These are phyloP conservation scores for Zygaena filipendulae DNA, from an alignment of 2,888 invertebrate species.

Conservation along the genomic window DNA sequence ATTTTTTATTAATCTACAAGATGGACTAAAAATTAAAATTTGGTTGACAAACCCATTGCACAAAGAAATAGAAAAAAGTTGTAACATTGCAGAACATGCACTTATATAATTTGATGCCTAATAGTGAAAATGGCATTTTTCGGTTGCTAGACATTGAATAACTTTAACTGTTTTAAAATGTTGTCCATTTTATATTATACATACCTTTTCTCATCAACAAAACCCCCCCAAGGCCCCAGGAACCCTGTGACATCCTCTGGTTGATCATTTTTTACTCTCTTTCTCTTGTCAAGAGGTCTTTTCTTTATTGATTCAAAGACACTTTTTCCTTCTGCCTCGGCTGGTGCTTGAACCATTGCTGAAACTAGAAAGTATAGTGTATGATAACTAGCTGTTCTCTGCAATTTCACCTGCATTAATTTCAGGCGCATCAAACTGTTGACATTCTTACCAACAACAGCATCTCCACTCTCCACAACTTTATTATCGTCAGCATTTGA, in stretches of 20 bases:
- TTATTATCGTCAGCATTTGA: slow-evolving; percentile 73
- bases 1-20: too few relatives aligned
- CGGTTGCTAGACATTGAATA: too few relatives aligned
- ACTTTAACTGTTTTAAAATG: too few relatives aligned
- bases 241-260: slow-evolving; percentile 95
- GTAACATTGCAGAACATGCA: too few relatives aligned
- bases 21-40: too few relatives aligned
- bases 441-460: slow-evolving; percentile 52
- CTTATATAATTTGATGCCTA: too few relatives aligned
- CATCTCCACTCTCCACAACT: slow-evolving; percentile 44
- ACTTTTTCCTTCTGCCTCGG: slow-evolving; percentile 81
- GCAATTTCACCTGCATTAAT: neutral
- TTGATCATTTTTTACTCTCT: slow-evolving; percentile 88
- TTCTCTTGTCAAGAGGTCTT: slow-evolving; percentile 81
- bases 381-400: neutral
- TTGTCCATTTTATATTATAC: too few relatives aligned
- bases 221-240: slow-evolving; percentile 98
- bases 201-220: slow-evolving; percentile 85
- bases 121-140: too few relatives aligned
- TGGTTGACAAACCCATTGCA: too few relatives aligned
- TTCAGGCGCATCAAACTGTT: neutral
- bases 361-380: slow-evolving; percentile 34
- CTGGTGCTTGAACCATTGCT: slow-evolving; percentile 73
- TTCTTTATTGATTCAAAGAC: slow-evolving; percentile 89
- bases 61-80: too few relatives aligned